Evolutionary conservation across 1,140 invertebrate genomes (phyloP), one percentile per base, ranked within the genome.

Genomic region (Lucilia cuprina): DNA sequence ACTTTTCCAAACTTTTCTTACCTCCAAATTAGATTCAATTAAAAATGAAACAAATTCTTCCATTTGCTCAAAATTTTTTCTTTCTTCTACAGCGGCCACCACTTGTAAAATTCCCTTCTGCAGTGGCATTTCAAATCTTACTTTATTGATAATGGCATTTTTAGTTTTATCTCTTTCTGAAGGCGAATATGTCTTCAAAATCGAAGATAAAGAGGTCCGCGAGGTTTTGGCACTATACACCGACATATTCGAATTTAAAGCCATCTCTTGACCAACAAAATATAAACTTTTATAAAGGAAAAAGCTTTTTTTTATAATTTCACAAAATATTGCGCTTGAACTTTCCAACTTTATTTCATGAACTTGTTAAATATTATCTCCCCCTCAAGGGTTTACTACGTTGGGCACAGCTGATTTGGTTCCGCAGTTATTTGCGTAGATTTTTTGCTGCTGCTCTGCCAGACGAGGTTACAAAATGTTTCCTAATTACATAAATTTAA

Each of bases 1-100:
- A 5, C 35, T 8, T 41, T 21, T 25, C 60, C 9, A n/a, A n/a
- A n/a, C n/a, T n/a, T 12, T 60, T 85, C 87, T 88, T 87, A 89
- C 88, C 41, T 74, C 77, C 0, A 91, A 74, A n/a, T 86, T 85
- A 10, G 86, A 84, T 83, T 91, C 88, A 2, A 65, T 47, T 5
- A 91, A 65, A 83, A 86, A 90, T 19, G 82, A 84, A 7, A 88
- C 85, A 82, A 89, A 91, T 83, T 91, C 89, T 55, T 90, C 85
- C 9, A 88, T 85, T n/a, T 85, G 74, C 74, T 89, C 84, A 47
- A 86, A 89, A 85, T 91, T 86, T 2, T 86, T 80, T 10, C 87
- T 85, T 2, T 88, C 86, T 0, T 86, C 49, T 0, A 88, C 89
- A 13, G 86, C 85, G 34, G 87, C 85, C 0, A 91, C 85, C 4